These are phyloP conservation scores for Chaetodon auriga DNA, from an alignment of 2,113 vertebrate genomes.

Conservation along the genomic window DNA sequence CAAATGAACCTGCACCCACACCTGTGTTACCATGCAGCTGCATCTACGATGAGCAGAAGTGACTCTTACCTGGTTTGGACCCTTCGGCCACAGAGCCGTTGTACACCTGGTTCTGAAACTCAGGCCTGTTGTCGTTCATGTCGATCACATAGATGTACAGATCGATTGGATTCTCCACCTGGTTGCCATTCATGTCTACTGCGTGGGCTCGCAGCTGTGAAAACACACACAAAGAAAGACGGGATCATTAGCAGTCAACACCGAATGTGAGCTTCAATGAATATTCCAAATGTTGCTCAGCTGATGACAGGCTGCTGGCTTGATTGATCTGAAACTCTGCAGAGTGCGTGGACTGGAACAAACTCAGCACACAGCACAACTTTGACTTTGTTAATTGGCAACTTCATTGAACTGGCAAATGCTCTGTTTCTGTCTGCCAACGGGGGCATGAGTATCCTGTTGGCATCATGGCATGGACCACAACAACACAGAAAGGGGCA, in stretches of 20 bases:
- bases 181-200: slow-evolving; percentile 98
- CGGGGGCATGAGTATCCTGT: slow-evolving; percentile 55
- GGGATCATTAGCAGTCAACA: slow-evolving; percentile 9
- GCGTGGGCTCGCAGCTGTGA: slow-evolving; percentile 95
- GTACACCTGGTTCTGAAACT: slow-evolving; percentile 96
- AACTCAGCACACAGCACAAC: slow-evolving; percentile 32
- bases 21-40: neutral
- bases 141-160: slow-evolving; percentile 99
- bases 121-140: slow-evolving; percentile 99
- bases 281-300: slow-evolving; percentile 28
- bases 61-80: slow-evolving; percentile 93
- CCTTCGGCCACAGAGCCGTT: slow-evolving; percentile 98
- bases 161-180: slow-evolving; percentile 99
- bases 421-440: slow-evolving; percentile 50
- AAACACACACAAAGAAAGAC: slow-evolving; percentile 23
- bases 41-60: neutral
- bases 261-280: neutral
- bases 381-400: slow-evolving; percentile 67
- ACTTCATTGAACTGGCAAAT: slow-evolving; percentile 61
- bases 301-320: slow-evolving; percentile 22
- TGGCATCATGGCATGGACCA: slow-evolving; percentile 51
- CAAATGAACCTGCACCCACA: neutral
- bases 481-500: slow-evolving; percentile 54
- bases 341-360: slow-evolving; percentile 26
- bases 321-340: slow-evolving; percentile 39